phyloP scores from a whole-genome alignment of 2,113 vertebrate genomes.

The Peromyscus polionotus region DNA sequence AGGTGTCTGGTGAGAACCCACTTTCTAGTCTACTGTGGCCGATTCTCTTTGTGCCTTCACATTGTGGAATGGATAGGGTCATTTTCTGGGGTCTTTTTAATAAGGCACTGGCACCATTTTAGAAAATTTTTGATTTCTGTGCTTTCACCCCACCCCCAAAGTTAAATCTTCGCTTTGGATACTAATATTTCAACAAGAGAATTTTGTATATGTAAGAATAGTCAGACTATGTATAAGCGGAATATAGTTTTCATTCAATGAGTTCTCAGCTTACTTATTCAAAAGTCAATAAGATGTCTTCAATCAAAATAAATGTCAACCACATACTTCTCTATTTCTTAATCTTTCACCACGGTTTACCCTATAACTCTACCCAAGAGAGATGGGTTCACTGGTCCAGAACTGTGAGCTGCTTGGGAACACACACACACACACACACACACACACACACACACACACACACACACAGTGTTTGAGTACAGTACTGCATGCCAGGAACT shows the following conservation, averaged over 20 bases:
- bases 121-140: neutral
- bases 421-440: neutral
- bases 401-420: neutral
- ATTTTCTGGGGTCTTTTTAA: neutral
- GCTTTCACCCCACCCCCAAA: neutral
- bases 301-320: neutral
- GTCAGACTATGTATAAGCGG: neutral
- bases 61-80: neutral
- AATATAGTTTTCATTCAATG: neutral
- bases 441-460: neutral
- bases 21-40: neutral
- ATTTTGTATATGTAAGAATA: neutral
- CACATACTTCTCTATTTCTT: neutral
- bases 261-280: neutral
- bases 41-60: neutral
- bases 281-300: constrained; percentile 5
- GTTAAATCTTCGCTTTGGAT: neutral
- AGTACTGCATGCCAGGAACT: neutral
- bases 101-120: neutral
- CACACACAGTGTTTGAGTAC: neutral
- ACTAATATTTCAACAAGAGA: neutral
- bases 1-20: neutral
- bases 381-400: neutral
- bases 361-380: neutral
- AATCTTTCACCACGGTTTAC: neutral